A percentile compares a stretch with the other conserved stretches of the same genome.
Evolutionary conservation across 1,140 invertebrate species (phyloP).

Genomic region (Mercenaria mercenaria): DNA sequence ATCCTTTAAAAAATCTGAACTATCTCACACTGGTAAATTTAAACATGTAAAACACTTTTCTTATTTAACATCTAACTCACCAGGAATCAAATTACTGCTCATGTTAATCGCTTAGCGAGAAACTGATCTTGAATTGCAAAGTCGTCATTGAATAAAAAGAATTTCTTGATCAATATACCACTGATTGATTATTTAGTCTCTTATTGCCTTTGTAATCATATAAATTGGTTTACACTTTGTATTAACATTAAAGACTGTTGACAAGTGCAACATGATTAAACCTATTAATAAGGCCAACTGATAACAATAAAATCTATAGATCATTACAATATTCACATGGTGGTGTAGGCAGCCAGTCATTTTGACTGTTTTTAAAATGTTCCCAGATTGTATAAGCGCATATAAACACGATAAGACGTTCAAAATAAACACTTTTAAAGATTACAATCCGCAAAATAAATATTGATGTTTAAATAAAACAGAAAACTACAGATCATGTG

Average conservation of each 20-base stretch:
- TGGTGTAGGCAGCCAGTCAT: background rate
- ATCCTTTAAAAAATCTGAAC: too few relatives aligned
- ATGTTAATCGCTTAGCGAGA: background rate
- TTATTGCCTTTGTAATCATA: slow-evolving; percentile 36
- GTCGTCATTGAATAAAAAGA: background rate
- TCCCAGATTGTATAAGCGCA: background rate
- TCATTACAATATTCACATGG: background rate
- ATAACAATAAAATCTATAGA: background rate
- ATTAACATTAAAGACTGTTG: slow-evolving; percentile 19
- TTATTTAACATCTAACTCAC: too few relatives aligned
- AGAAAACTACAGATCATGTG: background rate
- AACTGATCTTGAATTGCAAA: background rate
- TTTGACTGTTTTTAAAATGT: background rate
- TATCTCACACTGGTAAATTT: too few relatives aligned
- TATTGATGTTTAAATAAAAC: background rate
- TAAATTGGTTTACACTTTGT: background rate
- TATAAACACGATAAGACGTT: background rate
- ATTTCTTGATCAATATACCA: background rate
- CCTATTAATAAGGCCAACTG: background rate
- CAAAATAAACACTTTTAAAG: background rate
- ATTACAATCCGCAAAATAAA: background rate
- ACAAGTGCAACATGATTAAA: slow-evolving; percentile 16
- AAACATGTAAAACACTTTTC: too few relatives aligned
- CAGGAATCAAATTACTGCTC: background rate
- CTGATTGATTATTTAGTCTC: slow-evolving; percentile 35